phyloP scores from a whole-genome alignment of 2,797 vertebrate genomes.

The Nannoperca australis region DNA sequence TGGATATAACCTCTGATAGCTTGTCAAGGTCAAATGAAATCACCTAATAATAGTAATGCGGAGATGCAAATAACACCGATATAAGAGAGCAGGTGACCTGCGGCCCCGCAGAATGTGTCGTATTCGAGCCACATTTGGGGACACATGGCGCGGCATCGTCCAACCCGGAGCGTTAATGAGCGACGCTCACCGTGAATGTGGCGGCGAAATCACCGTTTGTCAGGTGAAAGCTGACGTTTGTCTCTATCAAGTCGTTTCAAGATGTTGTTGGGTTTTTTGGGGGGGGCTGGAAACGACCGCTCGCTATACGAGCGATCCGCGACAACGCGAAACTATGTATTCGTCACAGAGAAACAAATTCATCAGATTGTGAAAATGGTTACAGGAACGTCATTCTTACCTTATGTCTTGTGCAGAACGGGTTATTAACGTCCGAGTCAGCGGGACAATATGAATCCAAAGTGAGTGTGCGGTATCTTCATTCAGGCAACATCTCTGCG shows the following conservation, averaged over 20 bases:
- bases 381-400: constrained; percentile 47
- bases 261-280: too few species aligned
- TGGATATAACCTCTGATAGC: constrained; percentile 63
- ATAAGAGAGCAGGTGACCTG: neutral
- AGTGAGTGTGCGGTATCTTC: constrained; percentile 41
- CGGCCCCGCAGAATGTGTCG: neutral
- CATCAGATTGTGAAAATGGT: neutral
- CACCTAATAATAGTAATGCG: neutral
- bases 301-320: neutral
- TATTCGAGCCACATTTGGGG: constrained; percentile 12
- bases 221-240: constrained; percentile 44
- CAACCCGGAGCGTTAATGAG: constrained; percentile 33
- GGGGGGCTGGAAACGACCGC: neutral
- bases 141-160: constrained; percentile 37
- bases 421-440: neutral
- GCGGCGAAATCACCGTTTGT: constrained; percentile 41
- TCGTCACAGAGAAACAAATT: neutral
- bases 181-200: constrained; percentile 39
- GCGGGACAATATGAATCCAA: constrained; percentile 37
- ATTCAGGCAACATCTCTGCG: constrained; percentile 74
- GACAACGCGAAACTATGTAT: neutral
- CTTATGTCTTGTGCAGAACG: constrained; percentile 16
- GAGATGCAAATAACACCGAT: neutral
- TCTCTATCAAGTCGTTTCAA: neutral
- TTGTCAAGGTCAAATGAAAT: constrained; percentile 77